Evolutionary conservation across 1,140 invertebrate species (phyloP).

Genomic region (Atta cephalotes): DNA sequence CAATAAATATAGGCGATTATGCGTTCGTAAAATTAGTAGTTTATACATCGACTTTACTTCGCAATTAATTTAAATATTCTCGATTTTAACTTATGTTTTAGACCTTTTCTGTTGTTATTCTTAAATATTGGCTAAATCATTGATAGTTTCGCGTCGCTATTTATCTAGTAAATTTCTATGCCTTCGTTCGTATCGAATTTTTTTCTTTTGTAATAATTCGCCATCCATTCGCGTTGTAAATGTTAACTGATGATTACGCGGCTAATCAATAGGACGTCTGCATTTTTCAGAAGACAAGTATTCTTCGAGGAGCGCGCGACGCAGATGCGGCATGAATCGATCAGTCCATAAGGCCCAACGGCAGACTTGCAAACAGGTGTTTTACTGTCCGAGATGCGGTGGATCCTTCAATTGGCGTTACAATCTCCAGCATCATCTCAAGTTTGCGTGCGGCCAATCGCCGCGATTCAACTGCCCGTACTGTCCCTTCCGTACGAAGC

Average conservation of each 20-base stretch:
- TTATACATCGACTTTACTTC: neutral
- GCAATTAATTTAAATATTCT: neutral
- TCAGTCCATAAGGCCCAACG: conserved; percentile 15
- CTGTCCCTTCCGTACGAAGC: conserved; percentile 86
- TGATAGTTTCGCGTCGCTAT: neutral
- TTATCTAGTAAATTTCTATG: neutral
- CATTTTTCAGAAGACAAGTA: conserved; percentile 67
- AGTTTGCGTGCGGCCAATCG: conserved; percentile 89
- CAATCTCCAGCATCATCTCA: conserved; percentile 87
- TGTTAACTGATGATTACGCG: neutral
- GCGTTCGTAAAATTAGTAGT: neutral
- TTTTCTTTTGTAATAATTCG: neutral
- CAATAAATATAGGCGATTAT: neutral
- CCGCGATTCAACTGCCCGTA: conserved; percentile 87
- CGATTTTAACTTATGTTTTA: neutral
- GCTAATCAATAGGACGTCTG: conserved; percentile 59
- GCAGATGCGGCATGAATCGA: neutral
- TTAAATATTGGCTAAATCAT: neutral
- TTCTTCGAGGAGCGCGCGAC: neutral
- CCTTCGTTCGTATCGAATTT: neutral
- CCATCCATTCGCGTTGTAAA: neutral
- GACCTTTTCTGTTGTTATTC: neutral
- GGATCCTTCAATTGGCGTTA: conserved; percentile 86
- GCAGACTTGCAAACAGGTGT: conserved; percentile 13
- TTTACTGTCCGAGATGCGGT: conserved; percentile 86